A percentile compares a stretch with the other conserved stretches of the same genome.
Conservation (phyloP, 1,140 invertebrate species). For the Halictus rubicundus region DNA sequence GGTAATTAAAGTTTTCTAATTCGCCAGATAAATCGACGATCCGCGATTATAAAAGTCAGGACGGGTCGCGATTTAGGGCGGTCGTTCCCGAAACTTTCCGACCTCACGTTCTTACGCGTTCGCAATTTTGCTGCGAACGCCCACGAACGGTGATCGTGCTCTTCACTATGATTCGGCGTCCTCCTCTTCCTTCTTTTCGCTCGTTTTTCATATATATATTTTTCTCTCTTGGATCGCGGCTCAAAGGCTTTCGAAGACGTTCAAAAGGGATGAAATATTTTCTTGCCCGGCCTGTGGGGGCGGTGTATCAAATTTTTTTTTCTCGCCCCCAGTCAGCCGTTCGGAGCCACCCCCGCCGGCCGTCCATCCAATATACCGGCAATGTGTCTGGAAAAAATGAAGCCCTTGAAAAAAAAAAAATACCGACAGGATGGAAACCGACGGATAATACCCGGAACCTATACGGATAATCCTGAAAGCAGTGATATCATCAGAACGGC, state of each 20-base stretch:
- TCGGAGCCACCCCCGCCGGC: background rate
- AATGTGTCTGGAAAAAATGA: constrained; percentile 18
- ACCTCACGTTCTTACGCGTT: constrained; percentile 33
- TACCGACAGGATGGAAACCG: constrained; percentile 6
- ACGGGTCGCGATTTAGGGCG: constrained; percentile 1
- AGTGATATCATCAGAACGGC: constrained; percentile 42
- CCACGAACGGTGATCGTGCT: constrained; percentile 4
- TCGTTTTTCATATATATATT: too few relatives aligned
- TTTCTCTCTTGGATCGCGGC: background rate
- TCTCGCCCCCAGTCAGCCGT: background rate
- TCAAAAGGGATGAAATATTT: constrained; percentile 15
- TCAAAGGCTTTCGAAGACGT: constrained; percentile 18
- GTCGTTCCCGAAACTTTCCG: constrained; percentile 6
- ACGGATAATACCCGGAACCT: constrained; percentile 33
- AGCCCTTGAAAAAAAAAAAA: constrained; percentile 16
- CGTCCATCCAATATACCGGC: constrained; percentile 19
- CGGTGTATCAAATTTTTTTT: constrained; percentile 11
- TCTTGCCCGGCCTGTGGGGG: background rate
- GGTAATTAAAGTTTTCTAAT: constrained; percentile 48
- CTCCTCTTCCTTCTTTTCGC: background rate
- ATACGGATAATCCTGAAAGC: constrained; percentile 49
- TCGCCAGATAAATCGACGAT: constrained; percentile 23
- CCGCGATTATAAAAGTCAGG: constrained; percentile 1
- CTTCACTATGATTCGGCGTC: background rate
- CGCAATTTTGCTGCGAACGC: constrained; percentile 33